Evolutionary conservation across 2,797 vertebrate species (phyloP).

Genomic region (Podargus strigoides): DNA sequence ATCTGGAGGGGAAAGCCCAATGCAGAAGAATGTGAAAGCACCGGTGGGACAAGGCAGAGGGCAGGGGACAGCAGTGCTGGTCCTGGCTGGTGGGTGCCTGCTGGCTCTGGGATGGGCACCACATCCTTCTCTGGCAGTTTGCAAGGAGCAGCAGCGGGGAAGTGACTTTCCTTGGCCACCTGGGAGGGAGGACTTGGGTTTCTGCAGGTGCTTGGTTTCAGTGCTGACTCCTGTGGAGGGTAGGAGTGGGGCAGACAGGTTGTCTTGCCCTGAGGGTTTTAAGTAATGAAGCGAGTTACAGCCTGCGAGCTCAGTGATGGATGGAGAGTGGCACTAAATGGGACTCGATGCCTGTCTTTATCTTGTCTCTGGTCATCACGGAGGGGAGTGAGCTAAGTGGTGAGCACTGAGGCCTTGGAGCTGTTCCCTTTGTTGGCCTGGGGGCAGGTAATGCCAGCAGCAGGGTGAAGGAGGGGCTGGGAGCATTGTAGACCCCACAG

Average conservation of each 20-base stretch:
- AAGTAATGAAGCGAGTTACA: background rate
- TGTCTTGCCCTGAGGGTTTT: background rate
- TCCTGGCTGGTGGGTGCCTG: background rate
- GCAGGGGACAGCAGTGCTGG: background rate
- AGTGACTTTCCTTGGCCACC: background rate
- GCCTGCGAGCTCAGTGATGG: background rate
- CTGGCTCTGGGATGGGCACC: background rate
- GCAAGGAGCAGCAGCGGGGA: background rate
- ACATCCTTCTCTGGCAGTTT: background rate
- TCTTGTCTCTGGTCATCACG: background rate
- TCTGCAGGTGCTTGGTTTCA: background rate
- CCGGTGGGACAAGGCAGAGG: rapidly evolving
- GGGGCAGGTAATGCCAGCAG: background rate
- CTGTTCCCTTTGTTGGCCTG: background rate
- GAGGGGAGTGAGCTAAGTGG: background rate
- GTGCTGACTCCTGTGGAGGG: background rate
- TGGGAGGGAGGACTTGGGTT: background rate
- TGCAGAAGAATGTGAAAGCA: background rate
- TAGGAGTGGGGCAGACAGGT: background rate
- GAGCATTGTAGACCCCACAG: background rate
- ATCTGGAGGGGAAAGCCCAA: background rate
- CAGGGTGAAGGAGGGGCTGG: background rate
- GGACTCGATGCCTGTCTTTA: background rate
- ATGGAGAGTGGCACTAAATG: constrained; percentile 6
- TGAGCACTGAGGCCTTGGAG: background rate